Evolutionary conservation across 2,888 invertebrate genomes (phyloP).

Genomic region (Tenthredo livida): DNA sequence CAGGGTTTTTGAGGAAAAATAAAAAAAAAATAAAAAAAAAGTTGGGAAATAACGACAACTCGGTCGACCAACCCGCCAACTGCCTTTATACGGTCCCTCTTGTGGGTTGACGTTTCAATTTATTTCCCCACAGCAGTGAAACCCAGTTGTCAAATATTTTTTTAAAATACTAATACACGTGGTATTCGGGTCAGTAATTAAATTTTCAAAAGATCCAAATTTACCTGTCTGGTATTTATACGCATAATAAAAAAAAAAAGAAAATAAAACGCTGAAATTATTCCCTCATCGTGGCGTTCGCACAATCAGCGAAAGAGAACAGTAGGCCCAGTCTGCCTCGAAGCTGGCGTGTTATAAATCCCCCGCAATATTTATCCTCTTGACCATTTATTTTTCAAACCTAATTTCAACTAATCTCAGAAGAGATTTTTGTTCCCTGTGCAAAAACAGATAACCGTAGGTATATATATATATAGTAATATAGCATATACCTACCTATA

Average conservation of each 20-base stretch:
- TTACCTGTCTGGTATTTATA: not conserved
- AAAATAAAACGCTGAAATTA: not conserved
- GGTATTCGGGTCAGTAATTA: conserved; percentile 18
- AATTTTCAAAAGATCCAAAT: conserved; percentile 4
- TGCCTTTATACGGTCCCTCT: conserved; percentile 32
- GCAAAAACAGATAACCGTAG: conserved; percentile 5
- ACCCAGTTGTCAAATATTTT: conserved; percentile 32
- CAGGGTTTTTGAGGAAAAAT: not conserved
- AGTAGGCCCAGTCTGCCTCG: not conserved
- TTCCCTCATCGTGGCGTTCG: not conserved
- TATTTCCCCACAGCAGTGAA: conserved; percentile 9
- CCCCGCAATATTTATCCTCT: not conserved
- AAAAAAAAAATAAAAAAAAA: not conserved
- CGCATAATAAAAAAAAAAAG: not conserved
- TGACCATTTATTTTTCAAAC: not conserved
- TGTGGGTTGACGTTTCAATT: conserved; percentile 47
- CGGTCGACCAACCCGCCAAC: conserved; percentile 28
- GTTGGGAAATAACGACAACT: conserved; percentile 36
- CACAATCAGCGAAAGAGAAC: conserved; percentile 15
- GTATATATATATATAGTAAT: too few relatives aligned
- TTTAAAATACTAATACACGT: conserved; percentile 1
- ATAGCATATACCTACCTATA: not conserved
- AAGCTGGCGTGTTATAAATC: conserved; percentile 11
- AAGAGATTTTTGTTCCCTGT: not conserved
- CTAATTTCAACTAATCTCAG: conserved; percentile 11